These are phyloP conservation scores for Tipula confusa DNA, from an alignment of 2,888 invertebrate genomes.

Conservation along the genomic window DNA sequence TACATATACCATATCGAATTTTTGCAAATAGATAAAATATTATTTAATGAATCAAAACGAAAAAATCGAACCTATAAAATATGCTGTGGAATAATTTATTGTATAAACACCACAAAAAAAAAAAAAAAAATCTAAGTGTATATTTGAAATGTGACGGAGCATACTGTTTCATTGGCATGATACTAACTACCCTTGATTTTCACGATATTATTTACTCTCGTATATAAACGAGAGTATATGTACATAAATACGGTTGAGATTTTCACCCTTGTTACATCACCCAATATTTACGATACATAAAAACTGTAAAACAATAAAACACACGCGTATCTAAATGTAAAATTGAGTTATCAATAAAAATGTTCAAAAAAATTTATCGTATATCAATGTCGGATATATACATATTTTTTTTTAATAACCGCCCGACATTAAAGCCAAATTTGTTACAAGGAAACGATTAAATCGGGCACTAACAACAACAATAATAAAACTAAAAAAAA, in stretches of 20 bases:
- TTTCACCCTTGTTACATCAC: background rate
- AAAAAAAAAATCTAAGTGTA: background rate
- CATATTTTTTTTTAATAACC: background rate
- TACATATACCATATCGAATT: background rate
- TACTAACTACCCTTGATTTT: background rate
- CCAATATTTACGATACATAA: background rate
- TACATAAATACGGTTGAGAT: background rate
- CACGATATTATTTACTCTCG: too few relatives aligned
- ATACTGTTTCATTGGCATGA: background rate
- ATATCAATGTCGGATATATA: background rate
- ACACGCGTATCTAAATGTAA: background rate
- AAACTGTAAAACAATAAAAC: slow-evolving; percentile 9
- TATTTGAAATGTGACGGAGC: background rate
- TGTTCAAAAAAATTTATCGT: background rate
- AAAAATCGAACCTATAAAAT: background rate
- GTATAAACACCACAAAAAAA: background rate
- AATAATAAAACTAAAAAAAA: background rate
- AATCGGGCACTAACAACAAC: background rate
- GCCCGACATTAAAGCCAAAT: background rate
- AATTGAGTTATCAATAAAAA: slow-evolving; percentile 13
- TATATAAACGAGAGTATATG: too few relatives aligned
- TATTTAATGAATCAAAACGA: slow-evolving; percentile 8
- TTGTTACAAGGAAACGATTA: background rate
- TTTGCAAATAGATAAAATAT: slow-evolving; percentile 6
- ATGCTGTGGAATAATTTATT: slow-evolving; percentile 1